phyloP scores from a whole-genome alignment of 2,888 invertebrate species.

The Eubasilissa splendida region DNA sequence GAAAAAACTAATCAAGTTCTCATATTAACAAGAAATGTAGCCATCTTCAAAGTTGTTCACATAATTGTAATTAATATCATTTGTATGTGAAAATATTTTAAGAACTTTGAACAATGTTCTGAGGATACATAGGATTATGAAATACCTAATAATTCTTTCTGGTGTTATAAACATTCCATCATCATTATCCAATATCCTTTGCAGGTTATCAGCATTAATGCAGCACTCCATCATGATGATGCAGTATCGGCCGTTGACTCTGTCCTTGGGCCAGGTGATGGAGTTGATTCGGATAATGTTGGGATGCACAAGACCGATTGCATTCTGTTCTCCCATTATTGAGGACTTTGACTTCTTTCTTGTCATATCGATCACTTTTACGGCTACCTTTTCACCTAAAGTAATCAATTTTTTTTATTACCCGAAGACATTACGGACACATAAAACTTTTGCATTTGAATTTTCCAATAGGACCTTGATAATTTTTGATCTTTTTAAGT shows the following conservation, averaged over 20 bases:
- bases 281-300: slow-evolving; percentile 32
- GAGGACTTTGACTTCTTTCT: slow-evolving; percentile 25
- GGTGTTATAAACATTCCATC: slow-evolving; percentile 26
- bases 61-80: too few relatives aligned
- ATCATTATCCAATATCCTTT: slow-evolving; percentile 40
- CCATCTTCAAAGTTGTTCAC: too few relatives aligned
- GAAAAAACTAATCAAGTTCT: too few relatives aligned
- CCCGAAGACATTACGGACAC: not conserved
- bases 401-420: not conserved
- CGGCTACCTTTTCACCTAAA: slow-evolving; percentile 39
- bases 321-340: slow-evolving; percentile 33
- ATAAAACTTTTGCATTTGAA: too few relatives aligned
- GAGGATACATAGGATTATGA: too few relatives aligned
- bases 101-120: too few relatives aligned
- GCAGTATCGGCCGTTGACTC: slow-evolving; percentile 26
- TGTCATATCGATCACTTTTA: slow-evolving; percentile 43
- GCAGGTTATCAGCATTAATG: slow-evolving; percentile 17
- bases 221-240: slow-evolving; percentile 45
- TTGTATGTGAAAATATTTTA: too few relatives aligned
- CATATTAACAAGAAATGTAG: too few relatives aligned
- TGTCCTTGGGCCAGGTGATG: slow-evolving; percentile 30
- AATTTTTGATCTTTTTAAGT: too few relatives aligned
- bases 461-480: too few relatives aligned
- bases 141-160: slow-evolving; percentile 28
- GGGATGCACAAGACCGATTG: slow-evolving; percentile 39